Evolutionary conservation across 1,140 invertebrate genomes (phyloP), one percentile per base, ranked within the genome.

Genomic region (Habropoda laboriosa): DNA sequence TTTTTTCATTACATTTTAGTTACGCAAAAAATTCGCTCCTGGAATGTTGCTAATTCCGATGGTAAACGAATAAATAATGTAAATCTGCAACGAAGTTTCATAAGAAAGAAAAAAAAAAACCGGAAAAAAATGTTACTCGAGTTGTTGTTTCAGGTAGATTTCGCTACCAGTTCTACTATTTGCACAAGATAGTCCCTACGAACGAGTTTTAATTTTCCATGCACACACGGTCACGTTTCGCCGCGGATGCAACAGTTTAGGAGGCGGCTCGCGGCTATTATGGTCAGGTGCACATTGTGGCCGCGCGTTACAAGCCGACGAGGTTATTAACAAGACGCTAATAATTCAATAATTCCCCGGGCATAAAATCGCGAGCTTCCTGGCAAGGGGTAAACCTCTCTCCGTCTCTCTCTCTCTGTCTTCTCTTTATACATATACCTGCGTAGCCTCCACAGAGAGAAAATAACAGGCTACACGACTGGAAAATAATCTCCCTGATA

Each of bases 311-410:
- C 55, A 61, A 61, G 30, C 45, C 32, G 24, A 66, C 35, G 60
- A 53, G 32, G 24, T 68, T 57, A 76, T 76, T 76, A 68, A 77
- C 35, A 35, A 68, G 51, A 70, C 53, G 53, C 40, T 49, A 58
- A 58, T 71, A 77, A 77, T 77, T 77, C 53, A 77, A 77, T 71
- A 42, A 77, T 70, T 58, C 63, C 0, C 13, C 57, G 12, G 21
- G 40, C 16, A 24, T 58, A 30, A 60, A 71, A 77, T 77, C 64
- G 42, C 18, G 18, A 32, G 32, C 74, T 68, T 68, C 64, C 63
- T 77, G 63, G 53, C n/a, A n/a, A n/a, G n/a, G n/a, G n/a, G n/a
- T n/a, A n/a, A n/a, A n/a, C n/a, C n/a, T n/a, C n/a, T n/a, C n/a
- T n/a, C n/a, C n/a, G n/a, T n/a, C n/a, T n/a, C n/a, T n/a, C n/a